A percentile compares a stretch with the other conserved stretches of the same genome.
These are phyloP conservation scores for Heliconius hermathena DNA, from an alignment of 1,140 invertebrate species.

Conservation along the genomic window DNA sequence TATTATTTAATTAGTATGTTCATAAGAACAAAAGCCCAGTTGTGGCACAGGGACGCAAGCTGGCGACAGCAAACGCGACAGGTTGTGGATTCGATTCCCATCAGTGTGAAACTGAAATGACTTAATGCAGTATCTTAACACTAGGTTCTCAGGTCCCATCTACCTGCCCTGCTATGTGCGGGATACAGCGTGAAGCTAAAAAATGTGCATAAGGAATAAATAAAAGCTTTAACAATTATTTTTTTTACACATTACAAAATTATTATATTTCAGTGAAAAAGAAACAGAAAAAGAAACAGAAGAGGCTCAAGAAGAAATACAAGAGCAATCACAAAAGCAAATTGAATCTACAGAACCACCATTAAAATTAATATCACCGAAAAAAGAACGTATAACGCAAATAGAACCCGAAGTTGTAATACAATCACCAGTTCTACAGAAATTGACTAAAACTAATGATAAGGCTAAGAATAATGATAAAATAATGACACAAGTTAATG, in stretches of 20 bases:
- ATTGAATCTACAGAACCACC: not conserved
- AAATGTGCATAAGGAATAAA: too few relatives aligned
- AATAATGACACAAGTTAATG: conserved; percentile 18
- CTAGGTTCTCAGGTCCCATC: not conserved
- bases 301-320: conserved; percentile 25
- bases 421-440: conserved; percentile 26
- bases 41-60: too few relatives aligned
- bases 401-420: not conserved
- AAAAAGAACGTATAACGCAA: conserved; percentile 43
- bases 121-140: not conserved
- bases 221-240: too few relatives aligned
- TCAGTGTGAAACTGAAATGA: too few relatives aligned
- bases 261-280: conserved; percentile 48
- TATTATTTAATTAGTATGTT: too few relatives aligned
- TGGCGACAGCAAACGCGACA: too few relatives aligned
- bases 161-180: too few relatives aligned
- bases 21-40: too few relatives aligned
- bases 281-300: conserved; percentile 46
- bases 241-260: too few relatives aligned
- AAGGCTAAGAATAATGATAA: conserved; percentile 30
- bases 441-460: conserved; percentile 27
- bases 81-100: too few relatives aligned
- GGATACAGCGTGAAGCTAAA: too few relatives aligned
- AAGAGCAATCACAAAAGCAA: not conserved
- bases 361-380: conserved; percentile 40